Evolutionary conservation across 2,797 vertebrate genomes (phyloP).

Genomic region (Salarias fasciatus): DNA sequence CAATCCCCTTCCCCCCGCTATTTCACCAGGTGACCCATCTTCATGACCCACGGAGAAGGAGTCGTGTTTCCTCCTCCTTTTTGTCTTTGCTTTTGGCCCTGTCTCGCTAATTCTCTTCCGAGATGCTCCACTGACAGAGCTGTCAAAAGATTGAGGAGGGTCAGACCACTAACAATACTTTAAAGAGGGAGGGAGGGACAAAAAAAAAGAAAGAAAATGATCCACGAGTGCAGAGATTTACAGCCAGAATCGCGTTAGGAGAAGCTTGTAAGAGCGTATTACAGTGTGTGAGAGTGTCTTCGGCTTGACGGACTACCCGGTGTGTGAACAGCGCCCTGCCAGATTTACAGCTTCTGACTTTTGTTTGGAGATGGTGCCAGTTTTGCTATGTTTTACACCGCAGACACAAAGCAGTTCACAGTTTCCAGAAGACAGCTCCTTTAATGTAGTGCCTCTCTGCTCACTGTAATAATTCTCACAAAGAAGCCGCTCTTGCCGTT

Average conservation of each 20-base stretch:
- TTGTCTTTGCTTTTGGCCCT: constrained; percentile 27
- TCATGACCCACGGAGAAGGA: constrained; percentile 71
- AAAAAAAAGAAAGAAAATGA: too few relatives aligned
- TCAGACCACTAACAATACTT: background rate
- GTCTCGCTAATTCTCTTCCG: constrained; percentile 16
- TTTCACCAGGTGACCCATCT: constrained; percentile 80
- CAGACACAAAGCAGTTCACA: constrained; percentile 23
- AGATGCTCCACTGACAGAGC: constrained; percentile 8
- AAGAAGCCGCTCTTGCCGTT: constrained; percentile 38
- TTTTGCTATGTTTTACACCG: constrained; percentile 47
- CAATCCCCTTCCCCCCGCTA: constrained; percentile 59
- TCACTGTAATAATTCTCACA: constrained; percentile 56
- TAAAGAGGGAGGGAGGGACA: background rate
- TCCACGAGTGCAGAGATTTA: constrained; percentile 18
- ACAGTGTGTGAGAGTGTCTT: constrained; percentile 44
- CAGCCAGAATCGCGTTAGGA: background rate
- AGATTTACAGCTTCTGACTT: constrained; percentile 65
- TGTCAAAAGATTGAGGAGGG: constrained; percentile 3
- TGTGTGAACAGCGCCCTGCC: constrained; percentile 32
- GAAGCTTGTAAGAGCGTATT: constrained; percentile 20
- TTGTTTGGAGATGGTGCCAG: constrained; percentile 64
- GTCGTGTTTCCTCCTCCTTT: constrained; percentile 70
- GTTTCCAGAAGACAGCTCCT: constrained; percentile 41
- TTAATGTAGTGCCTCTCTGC: constrained; percentile 42
- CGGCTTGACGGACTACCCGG: constrained; percentile 22